phyloP scores from a whole-genome alignment of 2,113 vertebrate genomes.

The Eretmochelys imbricata region DNA sequence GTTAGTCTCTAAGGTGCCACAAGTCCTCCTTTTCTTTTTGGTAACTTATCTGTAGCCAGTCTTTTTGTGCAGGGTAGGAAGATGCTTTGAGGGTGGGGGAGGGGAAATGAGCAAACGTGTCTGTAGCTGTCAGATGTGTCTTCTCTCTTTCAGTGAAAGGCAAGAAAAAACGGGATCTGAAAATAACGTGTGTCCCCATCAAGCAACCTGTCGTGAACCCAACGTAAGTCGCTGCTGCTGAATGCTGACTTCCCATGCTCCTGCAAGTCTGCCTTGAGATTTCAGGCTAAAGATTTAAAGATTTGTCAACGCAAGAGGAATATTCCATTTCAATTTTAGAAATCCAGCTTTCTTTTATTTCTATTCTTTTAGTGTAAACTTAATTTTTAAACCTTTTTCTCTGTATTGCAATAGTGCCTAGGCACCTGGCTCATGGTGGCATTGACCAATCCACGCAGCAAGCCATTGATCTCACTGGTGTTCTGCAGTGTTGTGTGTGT shows the following conservation, averaged over 20 bases:
- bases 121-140: rapidly evolving
- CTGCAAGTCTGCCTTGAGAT: not conserved
- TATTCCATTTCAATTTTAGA: not conserved
- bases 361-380: no score
- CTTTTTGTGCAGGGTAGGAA: not conserved
- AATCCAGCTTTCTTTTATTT: not conserved
- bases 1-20: no score
- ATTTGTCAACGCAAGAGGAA: not conserved
- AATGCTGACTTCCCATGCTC: not conserved
- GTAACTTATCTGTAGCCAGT: not conserved
- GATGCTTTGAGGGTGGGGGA: not conserved
- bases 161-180: slow-evolving; percentile 79
- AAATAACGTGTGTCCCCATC: slow-evolving; percentile 77
- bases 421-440: not conserved
- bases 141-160: slow-evolving; percentile 74
- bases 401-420: not conserved
- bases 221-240: slow-evolving; percentile 75
- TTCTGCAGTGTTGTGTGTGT: not conserved
- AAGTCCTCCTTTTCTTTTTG: no score
- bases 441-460: not conserved
- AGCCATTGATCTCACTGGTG: not conserved
- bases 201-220: slow-evolving; percentile 76
- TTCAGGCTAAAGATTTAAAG: not conserved
- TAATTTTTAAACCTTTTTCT: not conserved
- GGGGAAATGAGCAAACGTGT: not conserved